Conservation (phyloP, 2,888 invertebrate species). For the Tachystola acroxantha region DNA sequence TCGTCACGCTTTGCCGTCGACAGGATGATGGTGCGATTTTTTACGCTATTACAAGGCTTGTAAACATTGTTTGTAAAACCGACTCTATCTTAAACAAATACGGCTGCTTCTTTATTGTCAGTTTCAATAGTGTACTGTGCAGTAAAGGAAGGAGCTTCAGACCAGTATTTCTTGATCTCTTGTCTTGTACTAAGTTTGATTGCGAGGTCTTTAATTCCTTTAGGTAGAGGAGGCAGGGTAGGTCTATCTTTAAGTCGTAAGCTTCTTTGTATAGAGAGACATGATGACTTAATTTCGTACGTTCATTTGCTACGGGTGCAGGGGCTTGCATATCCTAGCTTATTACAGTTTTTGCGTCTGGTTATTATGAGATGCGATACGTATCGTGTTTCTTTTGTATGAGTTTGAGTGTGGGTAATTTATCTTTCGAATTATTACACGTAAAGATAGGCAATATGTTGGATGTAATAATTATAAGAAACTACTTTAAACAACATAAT, state of each 20-base stretch:
- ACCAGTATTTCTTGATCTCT: not conserved
- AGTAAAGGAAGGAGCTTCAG: not conserved
- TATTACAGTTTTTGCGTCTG: constrained; percentile 10
- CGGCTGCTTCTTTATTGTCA: constrained; percentile 4
- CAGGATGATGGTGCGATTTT: constrained; percentile 67
- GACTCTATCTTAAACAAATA: constrained; percentile 4
- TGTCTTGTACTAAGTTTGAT: too few species aligned
- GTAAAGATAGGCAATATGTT: not conserved
- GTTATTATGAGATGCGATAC: constrained; percentile 7
- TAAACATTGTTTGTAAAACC: constrained; percentile 1
- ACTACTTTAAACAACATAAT: not conserved
- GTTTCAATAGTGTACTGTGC: too few species aligned
- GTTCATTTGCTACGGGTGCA: constrained; percentile 47
- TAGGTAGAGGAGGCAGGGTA: too few species aligned
- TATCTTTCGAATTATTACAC: not conserved
- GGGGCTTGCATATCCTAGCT: constrained; percentile 11
- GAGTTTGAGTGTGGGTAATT: constrained; percentile 2
- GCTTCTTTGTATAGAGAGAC: constrained; percentile 54
- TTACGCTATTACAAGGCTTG: constrained; percentile 34
- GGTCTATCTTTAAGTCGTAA: constrained; percentile 14
- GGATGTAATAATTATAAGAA: not conserved
- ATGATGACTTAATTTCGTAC: constrained; percentile 64
- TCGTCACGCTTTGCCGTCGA: constrained; percentile 61
- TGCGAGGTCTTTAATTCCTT: not conserved
- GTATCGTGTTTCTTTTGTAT: constrained; percentile 1